phyloP scores from a whole-genome alignment of 2,797 vertebrate genomes.

The Sebastolobus altivelis region DNA sequence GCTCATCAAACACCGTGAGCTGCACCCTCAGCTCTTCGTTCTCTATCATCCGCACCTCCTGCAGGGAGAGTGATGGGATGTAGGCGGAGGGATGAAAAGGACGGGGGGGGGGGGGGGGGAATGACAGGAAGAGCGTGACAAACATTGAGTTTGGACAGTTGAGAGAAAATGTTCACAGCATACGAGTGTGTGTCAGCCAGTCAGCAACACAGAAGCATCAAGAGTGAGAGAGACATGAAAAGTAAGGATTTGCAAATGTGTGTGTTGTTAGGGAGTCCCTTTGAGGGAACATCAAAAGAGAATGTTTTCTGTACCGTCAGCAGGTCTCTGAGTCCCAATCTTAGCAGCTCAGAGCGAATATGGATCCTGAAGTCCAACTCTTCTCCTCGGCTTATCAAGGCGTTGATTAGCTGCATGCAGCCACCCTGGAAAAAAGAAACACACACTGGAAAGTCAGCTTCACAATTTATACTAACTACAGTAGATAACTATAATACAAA shows the following conservation, averaged over 20 bases:
- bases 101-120: constrained; percentile 23
- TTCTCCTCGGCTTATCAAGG: constrained; percentile 91
- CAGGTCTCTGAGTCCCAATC: constrained; percentile 87
- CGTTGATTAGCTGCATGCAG: constrained; percentile 94
- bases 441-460: constrained; percentile 11
- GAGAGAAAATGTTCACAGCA: constrained; percentile 31
- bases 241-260: constrained; percentile 32
- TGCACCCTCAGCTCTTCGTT: constrained; percentile 94
- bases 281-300: constrained; percentile 30
- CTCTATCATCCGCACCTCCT: constrained; percentile 91
- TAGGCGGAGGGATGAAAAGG: constrained; percentile 40
- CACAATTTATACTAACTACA: constrained; percentile 2
- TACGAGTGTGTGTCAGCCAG: constrained; percentile 2
- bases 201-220: constrained; percentile 38
- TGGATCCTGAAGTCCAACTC: constrained; percentile 95
- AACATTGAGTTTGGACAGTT: constrained; percentile 46
- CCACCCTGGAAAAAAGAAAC: constrained; percentile 73
- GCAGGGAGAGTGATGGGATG: constrained; percentile 33
- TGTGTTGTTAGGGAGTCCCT: constrained; percentile 29
- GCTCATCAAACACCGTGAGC: constrained; percentile 90
- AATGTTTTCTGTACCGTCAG: constrained; percentile 83
- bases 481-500: neutral
- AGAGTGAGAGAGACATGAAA: constrained; percentile 9
- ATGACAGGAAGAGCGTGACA: constrained; percentile 29
- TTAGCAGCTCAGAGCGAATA: constrained; percentile 92